Evolutionary conservation across 2,888 invertebrate species (phyloP).

Genomic region (Athalia circularis): DNA sequence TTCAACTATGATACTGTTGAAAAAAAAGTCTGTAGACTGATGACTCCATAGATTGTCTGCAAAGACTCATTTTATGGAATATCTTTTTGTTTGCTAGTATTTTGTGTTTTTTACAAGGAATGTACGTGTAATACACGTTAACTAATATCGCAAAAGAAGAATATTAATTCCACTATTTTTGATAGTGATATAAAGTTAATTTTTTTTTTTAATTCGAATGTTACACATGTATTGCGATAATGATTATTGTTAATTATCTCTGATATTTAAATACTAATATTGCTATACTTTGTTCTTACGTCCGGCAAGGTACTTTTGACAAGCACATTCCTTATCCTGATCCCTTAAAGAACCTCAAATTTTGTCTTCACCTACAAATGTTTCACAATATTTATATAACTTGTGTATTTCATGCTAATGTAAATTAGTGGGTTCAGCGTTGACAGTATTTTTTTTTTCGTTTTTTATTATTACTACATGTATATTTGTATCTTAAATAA

Average conservation of each 20-base stretch:
- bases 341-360: slow-evolving; percentile 52
- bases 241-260: slow-evolving; percentile 34
- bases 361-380: slow-evolving; percentile 46
- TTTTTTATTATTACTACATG: slow-evolving; percentile 19
- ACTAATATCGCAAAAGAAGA: slow-evolving; percentile 12
- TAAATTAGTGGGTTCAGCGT: slow-evolving; percentile 44
- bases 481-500: slow-evolving; percentile 48
- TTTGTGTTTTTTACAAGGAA: slow-evolving; percentile 30
- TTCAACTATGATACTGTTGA: background rate
- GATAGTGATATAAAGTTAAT: slow-evolving; percentile 3
- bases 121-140: slow-evolving; percentile 23
- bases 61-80: background rate
- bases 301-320: slow-evolving; percentile 58
- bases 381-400: slow-evolving; percentile 53
- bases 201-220: slow-evolving; percentile 15
- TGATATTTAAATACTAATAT: slow-evolving; percentile 65
- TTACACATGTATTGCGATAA: slow-evolving; percentile 24
- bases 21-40: background rate
- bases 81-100: slow-evolving; percentile 6
- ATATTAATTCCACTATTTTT: slow-evolving; percentile 7
- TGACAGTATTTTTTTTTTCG: slow-evolving; percentile 21
- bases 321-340: slow-evolving; percentile 57
- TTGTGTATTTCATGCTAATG: slow-evolving; percentile 45
- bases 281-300: slow-evolving; percentile 65
- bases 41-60: background rate